Base-by-base conservation (phyloP, 2,888 invertebrate genomes). In the Monoplex corrugatus region DNA sequence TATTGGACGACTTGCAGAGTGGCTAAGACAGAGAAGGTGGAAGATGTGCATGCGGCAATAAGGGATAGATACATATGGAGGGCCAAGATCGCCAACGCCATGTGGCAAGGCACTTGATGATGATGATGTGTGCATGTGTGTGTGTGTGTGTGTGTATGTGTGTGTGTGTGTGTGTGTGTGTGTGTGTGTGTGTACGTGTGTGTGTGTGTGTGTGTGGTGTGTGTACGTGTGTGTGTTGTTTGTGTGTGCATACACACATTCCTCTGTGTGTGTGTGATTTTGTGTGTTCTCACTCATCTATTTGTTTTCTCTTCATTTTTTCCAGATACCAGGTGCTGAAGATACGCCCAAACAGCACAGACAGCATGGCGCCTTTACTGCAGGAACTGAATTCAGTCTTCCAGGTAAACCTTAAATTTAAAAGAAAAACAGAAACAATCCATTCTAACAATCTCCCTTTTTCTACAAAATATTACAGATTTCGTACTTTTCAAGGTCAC, bases 261-360 rank as follows among this genome's bases (percentile, higher is more conserved):
- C 19, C 10, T 50, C 10, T 50, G 50, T 50, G 50, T 50, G 50
- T 50, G 50, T 50, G 50, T 50, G 50, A 13, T 8, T 50, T 8
- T 50, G 50, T 50, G 50, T 50, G 50, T 50, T 50, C 10, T 50
- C 10, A n/a, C n/a, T 28, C 28, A 68, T 28, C 19, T 28, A 28
- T 68, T 68, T 68, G 23, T 68, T 23, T 23, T n/a, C n/a, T n/a
- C n/a, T n/a, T 68, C 35, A 50, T 78, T 28, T 45, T 78, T 0
- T 35, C 19, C 44, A 89, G 89, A 63, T 86, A 86, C 63, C 43
- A 86, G 44, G 89, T 89, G 6, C 63, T 89, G 57, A 38, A 80
- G 35, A 40, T 89, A 5, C 63, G 68, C 23, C 0, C 38, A 19
- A 23, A 35, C 28, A 63, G 43, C 13, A 35, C 83, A 2, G 45